Evolutionary conservation across 1,140 invertebrate genomes (phyloP), one percentile per base, ranked within the genome.

Genomic region (Platyscapa corneri): DNA sequence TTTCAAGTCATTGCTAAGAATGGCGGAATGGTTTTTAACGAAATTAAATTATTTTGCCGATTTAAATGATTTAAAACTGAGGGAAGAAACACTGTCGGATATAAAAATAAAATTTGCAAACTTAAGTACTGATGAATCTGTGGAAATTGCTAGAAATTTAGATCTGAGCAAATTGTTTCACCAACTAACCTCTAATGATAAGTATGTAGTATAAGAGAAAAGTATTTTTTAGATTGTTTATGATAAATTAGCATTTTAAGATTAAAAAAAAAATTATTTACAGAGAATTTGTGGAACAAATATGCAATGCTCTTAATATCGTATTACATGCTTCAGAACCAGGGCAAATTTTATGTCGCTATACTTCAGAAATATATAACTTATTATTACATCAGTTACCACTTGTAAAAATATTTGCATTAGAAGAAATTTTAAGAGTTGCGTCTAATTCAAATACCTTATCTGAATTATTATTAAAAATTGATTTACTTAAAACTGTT

Each of bases 401-500:
- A 32, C n/a, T 42, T 20, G 91, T 94, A 7, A 93, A 91, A 83
- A 87, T 86, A 0, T 67, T 94, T 27, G 88, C 90, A 12, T 70
- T 94, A 8, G 85, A 90, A 67, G 92, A 94, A 88, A 89, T 94
- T 32, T n/a, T 86, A 2, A 92, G 93, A 88, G 90, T 90, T 65
- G 88, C 93, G 5, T 89, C 86, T 8, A 84, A 91, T 80, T 87
- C 91, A 30, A 75, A 87, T 32, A 89, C 90, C 65, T 72, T 94
- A 39, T 87, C 93, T 20, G 88, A 92, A 10, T 86, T 96, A 18
- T 90, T 94, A 64, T 89, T 92, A 80, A 93, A 95, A 89, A 89
- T 92, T 74, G 92, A 94, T 89, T 89, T 96, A 42, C 91, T 95
- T 86, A 92, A 93, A 8, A 93, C 92, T 37, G 89, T 95, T 10